Evolutionary conservation across 2,113 vertebrate species (phyloP), one percentile per base, ranked within the genome.

Genomic region (Myiagra hebetior): DNA sequence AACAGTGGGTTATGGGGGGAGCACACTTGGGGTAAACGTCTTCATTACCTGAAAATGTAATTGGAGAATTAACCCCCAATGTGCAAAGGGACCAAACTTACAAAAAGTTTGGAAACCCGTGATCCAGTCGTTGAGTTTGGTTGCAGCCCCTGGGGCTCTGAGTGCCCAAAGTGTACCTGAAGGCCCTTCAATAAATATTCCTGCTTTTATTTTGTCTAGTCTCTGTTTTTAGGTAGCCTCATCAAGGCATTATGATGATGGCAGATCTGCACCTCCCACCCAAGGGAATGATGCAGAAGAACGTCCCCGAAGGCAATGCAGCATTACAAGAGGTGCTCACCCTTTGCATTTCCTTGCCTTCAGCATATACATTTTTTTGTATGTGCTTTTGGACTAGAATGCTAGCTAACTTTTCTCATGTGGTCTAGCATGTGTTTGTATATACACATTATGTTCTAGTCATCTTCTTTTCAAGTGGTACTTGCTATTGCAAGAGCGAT

Each of bases 301-400:
- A 47, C 1, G 2, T 85, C 57, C 68, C 76, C 64, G 56, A 59
- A 91, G 72, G 92, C 72, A 74, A 33, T 77, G 39, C 44, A 37
- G 12, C 20, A 4, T 85, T 72, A 28, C 50, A 57, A 46, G 75
- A 93, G 44, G 28, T 87, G 47, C 67, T 94, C 44, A 67, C 63
- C 72, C 47, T 82, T 90, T 88, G 74, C 62, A 21, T 95, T 95
- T 95, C 89, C 41, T 85, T 92, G 73, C 83, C 79, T 94, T 92
- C 49, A 78, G 76, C 37, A 0, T 79, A 56, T 57, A 74, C 49
- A 60, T 88, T 88, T 90, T 93, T 91, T 85, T 84, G 44, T 87
- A 49, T 75, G 86, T 60, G 30, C 44, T 91, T 81, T 84, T 80
- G 67, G 83, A 70, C 35, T 77, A 14, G 42, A 39, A 59, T 35